Base-by-base conservation (phyloP, 1,140 invertebrate species). In the Diploscapter pachys region DNA sequence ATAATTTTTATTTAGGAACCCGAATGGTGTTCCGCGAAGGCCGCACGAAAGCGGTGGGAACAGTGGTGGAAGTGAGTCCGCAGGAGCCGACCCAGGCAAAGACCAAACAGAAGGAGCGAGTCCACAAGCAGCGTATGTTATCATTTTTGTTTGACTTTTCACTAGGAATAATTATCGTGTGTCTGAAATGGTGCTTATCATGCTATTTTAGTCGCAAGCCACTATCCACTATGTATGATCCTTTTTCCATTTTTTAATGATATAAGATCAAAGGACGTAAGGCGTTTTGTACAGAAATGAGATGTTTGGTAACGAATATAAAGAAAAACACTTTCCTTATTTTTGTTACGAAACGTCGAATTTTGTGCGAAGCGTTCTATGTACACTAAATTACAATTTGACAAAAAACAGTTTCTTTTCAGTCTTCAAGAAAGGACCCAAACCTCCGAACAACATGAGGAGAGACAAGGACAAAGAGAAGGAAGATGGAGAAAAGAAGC, bases 1-100 rank as follows among this genome's bases (percentile, higher is more conserved):
- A 68, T 54, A 48, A 8, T 6, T 6, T 5, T 50, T 52, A 55
- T 68, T 8, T 90, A 0, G 94, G 94, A 4, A 93, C 96, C 87
- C 88, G 93, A 81, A 92, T 98, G 90, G 95, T 91, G 5, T 99
- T 98, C 87, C 91, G 96, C 79, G 96, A 99, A 87, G 96, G 96
- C 5, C 89, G 96, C 79, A 99, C 96, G 57, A 99, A 99, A 88
- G 96, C 96, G 13, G 95, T 99, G 3, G 90, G 90, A 13, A 89
- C 87, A 6, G 84, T 89, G 6, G 13, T 59, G 2, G 68, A 71
- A 49, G 70, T 78, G 31, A 52, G 64, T 56, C 73, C 72, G 6
- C 57, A 71, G 31, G 56, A 64, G 56, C 48, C 62, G 5, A 61
- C 67, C 11, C 62, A 76, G 11, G 49, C 51, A n/a, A 8, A 62